Percentiles rank a stretch among this genome's conserved stretches.
Evolutionary conservation across 2,888 invertebrate genomes (phyloP).

Genomic region (Rhynchonema sp.): DNA sequence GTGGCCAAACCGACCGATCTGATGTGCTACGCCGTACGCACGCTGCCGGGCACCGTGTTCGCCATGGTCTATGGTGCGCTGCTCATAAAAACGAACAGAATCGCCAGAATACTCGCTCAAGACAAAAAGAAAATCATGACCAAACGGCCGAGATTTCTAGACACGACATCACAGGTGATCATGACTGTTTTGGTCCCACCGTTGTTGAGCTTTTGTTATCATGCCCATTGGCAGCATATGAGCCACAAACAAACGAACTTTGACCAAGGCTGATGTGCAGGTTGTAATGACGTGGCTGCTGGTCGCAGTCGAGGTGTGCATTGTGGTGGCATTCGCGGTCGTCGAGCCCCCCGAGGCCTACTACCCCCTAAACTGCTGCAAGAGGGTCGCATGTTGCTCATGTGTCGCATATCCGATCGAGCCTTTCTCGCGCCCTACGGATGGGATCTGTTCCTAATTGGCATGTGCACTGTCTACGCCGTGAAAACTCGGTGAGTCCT

Average conservation of each 20-base stretch:
- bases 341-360: conserved; percentile 36
- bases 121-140: conserved; percentile 75
- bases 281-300: conserved; percentile 61
- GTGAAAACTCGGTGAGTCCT: too few relatives aligned
- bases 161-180: conserved; percentile 61
- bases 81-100: conserved; percentile 87
- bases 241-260: neutral
- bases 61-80: conserved; percentile 89
- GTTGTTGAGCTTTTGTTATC: too few relatives aligned
- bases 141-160: conserved; percentile 73
- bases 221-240: neutral
- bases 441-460: conserved; percentile 49
- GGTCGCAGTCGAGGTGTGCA: conserved; percentile 62
- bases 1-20: conserved; percentile 56
- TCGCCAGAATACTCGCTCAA: conserved; percentile 87
- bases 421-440: conserved; percentile 60
- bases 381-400: neutral
- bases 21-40: conserved; percentile 62
- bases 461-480: conserved; percentile 79
- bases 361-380: conserved; percentile 10
- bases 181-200: too few relatives aligned
- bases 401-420: neutral
- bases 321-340: conserved; percentile 42
- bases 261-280: conserved; percentile 13
- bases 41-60: conserved; percentile 83